Percentiles rank a stretch among this genome's conserved stretches.
These are phyloP conservation scores for Macrobrachium rosenbergii DNA, from an alignment of 1,140 invertebrate species.

Conservation along the genomic window DNA sequence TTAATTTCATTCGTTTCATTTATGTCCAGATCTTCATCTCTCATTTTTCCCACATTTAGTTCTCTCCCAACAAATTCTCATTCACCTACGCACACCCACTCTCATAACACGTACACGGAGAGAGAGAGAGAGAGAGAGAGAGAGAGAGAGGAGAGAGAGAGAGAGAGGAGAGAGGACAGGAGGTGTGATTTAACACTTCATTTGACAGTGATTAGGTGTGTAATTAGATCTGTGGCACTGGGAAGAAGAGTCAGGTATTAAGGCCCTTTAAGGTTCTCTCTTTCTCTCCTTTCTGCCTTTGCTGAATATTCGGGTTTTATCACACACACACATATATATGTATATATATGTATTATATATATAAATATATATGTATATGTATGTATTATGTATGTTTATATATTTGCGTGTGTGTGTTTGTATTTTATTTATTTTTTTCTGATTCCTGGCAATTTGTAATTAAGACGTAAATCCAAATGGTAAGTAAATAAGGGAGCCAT, in stretches of 20 bases:
- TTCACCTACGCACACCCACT: slow-evolving; percentile 25
- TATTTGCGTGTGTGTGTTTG: no score
- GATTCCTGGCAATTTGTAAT: no score
- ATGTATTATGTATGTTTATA: no score
- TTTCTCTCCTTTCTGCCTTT: not conserved
- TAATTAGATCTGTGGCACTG: not conserved
- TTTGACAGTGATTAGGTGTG: not conserved
- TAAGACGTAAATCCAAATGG: no score
- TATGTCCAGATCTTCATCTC: not conserved
- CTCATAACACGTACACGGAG: slow-evolving; percentile 9
- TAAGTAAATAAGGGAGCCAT: no score
- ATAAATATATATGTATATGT: no score
- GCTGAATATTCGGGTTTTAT: no score
- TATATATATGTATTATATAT: no score
- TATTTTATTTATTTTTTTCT: no score
- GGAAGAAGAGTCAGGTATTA: not conserved
- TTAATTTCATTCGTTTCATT: not conserved
- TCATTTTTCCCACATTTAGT: not conserved
- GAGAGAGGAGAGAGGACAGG: slow-evolving; percentile 21
- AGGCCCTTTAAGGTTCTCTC: not conserved
- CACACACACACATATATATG: no score
- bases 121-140: slow-evolving; percentile 28
- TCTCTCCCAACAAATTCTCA: not conserved
- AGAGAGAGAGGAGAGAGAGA: slow-evolving; percentile 22
- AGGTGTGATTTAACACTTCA: not conserved